Base-by-base conservation (phyloP, 2,888 invertebrate genomes). In the Eledona agricola region DNA sequence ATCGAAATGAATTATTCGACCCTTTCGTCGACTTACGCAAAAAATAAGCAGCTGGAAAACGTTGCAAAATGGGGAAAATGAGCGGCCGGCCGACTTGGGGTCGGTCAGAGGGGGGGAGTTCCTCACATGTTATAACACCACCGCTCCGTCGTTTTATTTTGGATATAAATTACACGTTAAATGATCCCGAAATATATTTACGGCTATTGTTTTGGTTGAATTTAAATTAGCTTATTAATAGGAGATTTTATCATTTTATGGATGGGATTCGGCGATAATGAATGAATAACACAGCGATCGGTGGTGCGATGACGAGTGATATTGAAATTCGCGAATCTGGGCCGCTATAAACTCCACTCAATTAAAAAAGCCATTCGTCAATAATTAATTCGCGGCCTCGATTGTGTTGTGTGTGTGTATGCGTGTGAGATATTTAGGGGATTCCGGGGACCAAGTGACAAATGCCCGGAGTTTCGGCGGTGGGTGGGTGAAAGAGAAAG, bases 181-280 rank as follows among this genome's bases (percentile, higher is more conserved):
- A 69, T 66, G 69, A 63, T 59, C 63, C 64, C 64, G 63, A 66
- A 68, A 66, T 58, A 57, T 62, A 65, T 66, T 66, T 66, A 65
- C 63, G 62, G 54, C 64, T 56, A 67, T 67, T 67, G 67, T 69
- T 69, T 65, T 59, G 64, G 60, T 64, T 47, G 69, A 67, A 69
- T 67, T 69, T 69, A 68, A 67, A 68, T 68, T 67, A 65, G 59
- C 65, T 68, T 67, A 68, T 68, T 63, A 68, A 68, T 68, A 68
- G 64, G 63, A 59, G 66, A 68, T 68, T 65, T 62, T 60, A 62
- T 63, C 63, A 60, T 62, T 60, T 63, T 63, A 61, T 45, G 45
- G 34, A 45, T 25, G 45, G 16, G 32, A 9, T 45, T 45, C 23
- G n/a, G 15, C 31, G 32, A 42, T 42, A 7, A 29, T 22, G 13